Evolutionary conservation across 2,797 vertebrate species (phyloP).

Genomic region (Diglossa cyanea): DNA sequence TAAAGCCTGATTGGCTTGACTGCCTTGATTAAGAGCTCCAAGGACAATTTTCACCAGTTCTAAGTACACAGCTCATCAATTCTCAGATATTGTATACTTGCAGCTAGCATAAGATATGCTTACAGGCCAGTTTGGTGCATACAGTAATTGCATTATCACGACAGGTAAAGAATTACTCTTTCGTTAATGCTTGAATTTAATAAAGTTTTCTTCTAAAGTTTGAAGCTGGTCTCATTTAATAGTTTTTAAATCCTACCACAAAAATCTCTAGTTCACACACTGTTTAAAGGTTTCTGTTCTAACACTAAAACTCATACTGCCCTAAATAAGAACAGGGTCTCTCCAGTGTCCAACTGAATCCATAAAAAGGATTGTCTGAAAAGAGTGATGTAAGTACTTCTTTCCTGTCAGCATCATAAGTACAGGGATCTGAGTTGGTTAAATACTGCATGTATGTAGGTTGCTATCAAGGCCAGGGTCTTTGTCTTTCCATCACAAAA

Average conservation of each 20-base stretch:
- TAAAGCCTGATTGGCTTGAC: background rate
- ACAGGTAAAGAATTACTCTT: background rate
- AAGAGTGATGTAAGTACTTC: background rate
- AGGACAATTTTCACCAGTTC: background rate
- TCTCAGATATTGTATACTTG: background rate
- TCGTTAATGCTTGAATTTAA: background rate
- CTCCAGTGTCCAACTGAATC: background rate
- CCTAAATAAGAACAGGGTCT: background rate
- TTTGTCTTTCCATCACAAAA: slow-evolving; percentile 15
- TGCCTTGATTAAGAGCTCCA: background rate
- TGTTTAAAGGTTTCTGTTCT: background rate
- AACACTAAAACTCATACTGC: background rate
- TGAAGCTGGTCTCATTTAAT: background rate
- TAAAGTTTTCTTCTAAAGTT: background rate
- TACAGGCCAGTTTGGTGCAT: background rate
- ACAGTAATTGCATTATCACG: background rate
- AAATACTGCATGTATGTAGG: background rate
- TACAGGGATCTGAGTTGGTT: background rate
- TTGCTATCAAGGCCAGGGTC: background rate
- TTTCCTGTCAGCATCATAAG: background rate
- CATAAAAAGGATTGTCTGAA: background rate
- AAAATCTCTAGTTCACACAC: background rate
- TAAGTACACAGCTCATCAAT: background rate
- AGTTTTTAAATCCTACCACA: background rate
- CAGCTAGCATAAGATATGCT: background rate